These are phyloP conservation scores for Ctena decussata DNA, from an alignment of 2,888 invertebrate genomes.

Conservation along the genomic window DNA sequence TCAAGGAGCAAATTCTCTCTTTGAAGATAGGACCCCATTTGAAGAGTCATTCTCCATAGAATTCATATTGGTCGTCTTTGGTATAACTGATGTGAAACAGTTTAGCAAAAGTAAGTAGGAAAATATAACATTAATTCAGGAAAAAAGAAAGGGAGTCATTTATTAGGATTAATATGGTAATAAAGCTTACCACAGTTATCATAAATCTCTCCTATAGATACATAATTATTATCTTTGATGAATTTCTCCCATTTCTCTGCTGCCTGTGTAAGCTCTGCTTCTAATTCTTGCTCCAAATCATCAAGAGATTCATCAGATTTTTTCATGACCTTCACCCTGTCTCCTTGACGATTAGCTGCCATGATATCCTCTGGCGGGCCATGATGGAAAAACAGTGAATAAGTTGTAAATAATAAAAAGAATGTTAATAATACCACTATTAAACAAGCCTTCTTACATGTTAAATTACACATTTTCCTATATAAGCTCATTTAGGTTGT, in stretches of 20 bases:
- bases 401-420: conserved; percentile 24
- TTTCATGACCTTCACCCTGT: conserved; percentile 19
- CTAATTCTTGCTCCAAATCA: conserved; percentile 56
- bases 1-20: too few species aligned
- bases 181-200: conserved; percentile 78
- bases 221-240: conserved; percentile 70
- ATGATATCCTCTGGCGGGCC: conserved; percentile 67
- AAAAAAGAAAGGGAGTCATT: too few species aligned
- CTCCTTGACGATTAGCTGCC: conserved; percentile 46
- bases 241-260: conserved; percentile 72
- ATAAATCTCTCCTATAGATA: conserved; percentile 75
- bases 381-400: conserved; percentile 66
- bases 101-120: too few species aligned
- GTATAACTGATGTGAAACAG: too few species aligned
- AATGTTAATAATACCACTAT: conserved; percentile 29
- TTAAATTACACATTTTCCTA: conserved; percentile 56
- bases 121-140: too few species aligned
- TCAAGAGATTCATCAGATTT: conserved; percentile 28
- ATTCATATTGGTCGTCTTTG: too few species aligned
- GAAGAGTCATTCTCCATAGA: too few species aligned
- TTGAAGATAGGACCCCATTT: too few species aligned
- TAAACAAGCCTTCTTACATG: conserved; percentile 47
- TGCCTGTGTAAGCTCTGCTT: conserved; percentile 46
- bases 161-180: too few species aligned
- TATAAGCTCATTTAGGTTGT: conserved; percentile 7